Base-by-base conservation (phyloP, 2,888 invertebrate genomes). In the Hemaris fuciformis region DNA sequence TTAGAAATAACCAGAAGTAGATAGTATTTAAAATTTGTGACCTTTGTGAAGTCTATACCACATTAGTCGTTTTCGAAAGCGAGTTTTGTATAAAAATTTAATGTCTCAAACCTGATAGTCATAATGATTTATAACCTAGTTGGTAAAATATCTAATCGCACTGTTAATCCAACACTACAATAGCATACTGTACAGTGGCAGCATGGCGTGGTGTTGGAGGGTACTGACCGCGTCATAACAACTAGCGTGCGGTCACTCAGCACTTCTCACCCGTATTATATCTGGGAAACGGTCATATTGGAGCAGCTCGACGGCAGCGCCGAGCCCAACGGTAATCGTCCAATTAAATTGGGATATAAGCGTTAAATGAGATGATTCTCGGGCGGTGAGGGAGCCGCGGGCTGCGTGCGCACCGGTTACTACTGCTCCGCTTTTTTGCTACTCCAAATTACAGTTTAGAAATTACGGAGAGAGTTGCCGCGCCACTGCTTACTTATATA, bases 351-450 rank as follows among this genome's bases (percentile, higher is more conserved):
- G 80, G 66, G 69, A 73, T 71, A 75, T 76, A 74, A 74, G 81
- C 83, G 83, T 81, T 81, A 82, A 84, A 81, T 80, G 75, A 82
- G 79, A 73, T 72, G 74, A 76, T 75, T 77, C 75, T 79, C 64
- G 72, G 74, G 78, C 79, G 79, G n/a, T n/a, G n/a, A n/a, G 75
- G 75, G n/a, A 15, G 53, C 53, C 41, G 60, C 41, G 60, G 60
- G 48, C 43, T 43, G 8, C 10, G 27, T 27, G 42, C n/a, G 20
- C 20, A n/a, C n/a, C n/a, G n/a, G n/a, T n/a, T n/a, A n/a, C n/a
- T 18, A 43, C 10, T 20, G 38, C n/a, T 38, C 13, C 2, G 10
- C 7, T 43, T 43, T 42, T 43, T 43, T 43, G 43, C 20, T 18
- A n/a, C n/a, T n/a, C n/a, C 45, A 20, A n/a, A 45, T 45, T 20